phyloP scores from a whole-genome alignment of 2,888 invertebrate species.

The Fabriciana adippe region DNA sequence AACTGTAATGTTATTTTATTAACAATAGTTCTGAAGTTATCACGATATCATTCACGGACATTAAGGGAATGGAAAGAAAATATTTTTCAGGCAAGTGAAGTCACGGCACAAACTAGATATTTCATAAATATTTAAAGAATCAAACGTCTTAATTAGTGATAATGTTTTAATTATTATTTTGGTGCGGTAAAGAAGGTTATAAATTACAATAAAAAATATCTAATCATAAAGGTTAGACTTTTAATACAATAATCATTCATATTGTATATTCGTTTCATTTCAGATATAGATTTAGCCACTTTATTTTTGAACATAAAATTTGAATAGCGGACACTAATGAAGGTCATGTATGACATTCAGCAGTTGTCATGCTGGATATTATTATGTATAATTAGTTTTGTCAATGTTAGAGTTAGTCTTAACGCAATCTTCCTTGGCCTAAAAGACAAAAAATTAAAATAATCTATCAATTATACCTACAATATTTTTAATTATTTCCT shows the following conservation, averaged over 20 bases:
- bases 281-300: slow-evolving; percentile 34
- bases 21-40: no score
- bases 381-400: slow-evolving; percentile 35
- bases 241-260: slow-evolving; percentile 16
- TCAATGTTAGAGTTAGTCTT: slow-evolving; percentile 20
- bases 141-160: no score
- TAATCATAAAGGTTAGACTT: background rate
- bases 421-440: background rate
- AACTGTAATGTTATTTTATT: no score
- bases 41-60: no score
- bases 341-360: slow-evolving; percentile 36
- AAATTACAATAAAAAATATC: background rate
- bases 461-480: background rate
- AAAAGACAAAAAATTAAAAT: background rate
- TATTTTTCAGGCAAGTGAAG: no score
- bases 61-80: no score
- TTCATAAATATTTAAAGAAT: no score
- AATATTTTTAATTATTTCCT: no score
- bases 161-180: no score
- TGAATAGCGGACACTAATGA: slow-evolving; percentile 36
- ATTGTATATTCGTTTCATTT: slow-evolving; percentile 21
- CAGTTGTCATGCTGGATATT: slow-evolving; percentile 26
- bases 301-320: slow-evolving; percentile 39
- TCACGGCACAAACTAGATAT: no score
- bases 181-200: no score